Percentiles rank a stretch among this genome's conserved stretches.
Conservation (phyloP, 2,888 invertebrate species). For the Helicoverpa assulta region DNA sequence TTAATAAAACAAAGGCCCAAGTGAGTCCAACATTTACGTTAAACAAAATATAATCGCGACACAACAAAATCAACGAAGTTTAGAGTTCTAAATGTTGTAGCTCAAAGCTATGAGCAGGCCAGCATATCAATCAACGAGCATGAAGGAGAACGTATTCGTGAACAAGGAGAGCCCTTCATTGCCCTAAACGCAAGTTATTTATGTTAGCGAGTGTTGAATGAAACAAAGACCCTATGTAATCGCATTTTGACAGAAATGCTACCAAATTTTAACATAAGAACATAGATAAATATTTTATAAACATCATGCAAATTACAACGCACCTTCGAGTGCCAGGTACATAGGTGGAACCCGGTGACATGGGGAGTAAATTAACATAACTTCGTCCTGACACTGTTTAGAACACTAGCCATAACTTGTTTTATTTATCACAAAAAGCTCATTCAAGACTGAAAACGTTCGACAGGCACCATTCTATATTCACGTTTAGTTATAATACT, state of each 20-base stretch:
- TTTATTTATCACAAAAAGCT: constrained; percentile 67
- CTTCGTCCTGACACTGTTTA: constrained; percentile 83
- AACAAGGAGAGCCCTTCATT: constrained; percentile 74
- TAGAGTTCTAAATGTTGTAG: constrained; percentile 31
- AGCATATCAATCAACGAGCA: constrained; percentile 56
- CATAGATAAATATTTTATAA: constrained; percentile 52
- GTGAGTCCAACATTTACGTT: constrained; percentile 1
- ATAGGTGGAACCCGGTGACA: constrained; percentile 87
- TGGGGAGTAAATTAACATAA: constrained; percentile 86
- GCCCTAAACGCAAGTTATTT: constrained; percentile 74
- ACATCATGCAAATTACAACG: constrained; percentile 70
- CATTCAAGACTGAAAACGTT: constrained; percentile 65
- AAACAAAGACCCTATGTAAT: constrained; percentile 60
- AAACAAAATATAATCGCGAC: constrained; percentile 22
- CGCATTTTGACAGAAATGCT: constrained; percentile 46
- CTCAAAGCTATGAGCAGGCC: constrained; percentile 36
- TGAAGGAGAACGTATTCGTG: constrained; percentile 59
- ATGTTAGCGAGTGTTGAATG: constrained; percentile 64
- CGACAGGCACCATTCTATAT: constrained; percentile 71
- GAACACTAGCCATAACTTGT: constrained; percentile 81
- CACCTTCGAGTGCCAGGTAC: constrained; percentile 86
- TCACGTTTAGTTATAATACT: constrained; percentile 77
- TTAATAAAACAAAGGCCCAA: constrained; percentile 12
- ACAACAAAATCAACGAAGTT: constrained; percentile 19
- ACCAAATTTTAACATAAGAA: constrained; percentile 17